phyloP scores from a whole-genome alignment of 2,113 vertebrate genomes.

The Ochotona curzoniae region DNA sequence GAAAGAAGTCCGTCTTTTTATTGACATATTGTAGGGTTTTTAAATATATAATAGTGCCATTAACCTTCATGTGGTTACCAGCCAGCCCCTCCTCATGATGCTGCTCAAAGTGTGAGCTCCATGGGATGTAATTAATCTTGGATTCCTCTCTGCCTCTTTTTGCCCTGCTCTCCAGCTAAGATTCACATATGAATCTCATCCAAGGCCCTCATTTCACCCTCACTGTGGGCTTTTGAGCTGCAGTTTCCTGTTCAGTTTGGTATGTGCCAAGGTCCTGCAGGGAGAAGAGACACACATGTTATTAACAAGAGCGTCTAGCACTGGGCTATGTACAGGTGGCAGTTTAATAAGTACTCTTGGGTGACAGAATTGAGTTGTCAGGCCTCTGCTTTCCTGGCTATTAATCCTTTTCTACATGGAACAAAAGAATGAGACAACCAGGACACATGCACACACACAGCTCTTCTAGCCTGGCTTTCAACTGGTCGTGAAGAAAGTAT shows the following conservation, averaged over 20 bases:
- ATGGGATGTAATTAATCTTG: slow-evolving; percentile 49
- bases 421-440: slow-evolving; percentile 54
- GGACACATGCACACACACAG: neutral
- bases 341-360: slow-evolving; percentile 54
- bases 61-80: slow-evolving; percentile 26
- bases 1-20: slow-evolving; percentile 59
- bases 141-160: slow-evolving; percentile 1
- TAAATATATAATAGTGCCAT: neutral
- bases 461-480: slow-evolving; percentile 38
- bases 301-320: slow-evolving; percentile 38
- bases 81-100: neutral
- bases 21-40: slow-evolving; percentile 25
- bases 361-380: slow-evolving; percentile 63
- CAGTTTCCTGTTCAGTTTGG: slow-evolving; percentile 55
- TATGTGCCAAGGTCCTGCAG: slow-evolving; percentile 50
- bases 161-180: neutral
- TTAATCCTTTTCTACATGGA: slow-evolving; percentile 48
- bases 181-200: neutral
- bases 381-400: slow-evolving; percentile 55
- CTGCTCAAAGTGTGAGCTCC: neutral
- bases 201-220: neutral
- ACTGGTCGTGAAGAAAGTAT: slow-evolving; percentile 16
- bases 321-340: slow-evolving; percentile 33
- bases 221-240: neutral
- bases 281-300: neutral